Conservation (phyloP, 2,797 vertebrate genomes). For the Ispidina picta region DNA sequence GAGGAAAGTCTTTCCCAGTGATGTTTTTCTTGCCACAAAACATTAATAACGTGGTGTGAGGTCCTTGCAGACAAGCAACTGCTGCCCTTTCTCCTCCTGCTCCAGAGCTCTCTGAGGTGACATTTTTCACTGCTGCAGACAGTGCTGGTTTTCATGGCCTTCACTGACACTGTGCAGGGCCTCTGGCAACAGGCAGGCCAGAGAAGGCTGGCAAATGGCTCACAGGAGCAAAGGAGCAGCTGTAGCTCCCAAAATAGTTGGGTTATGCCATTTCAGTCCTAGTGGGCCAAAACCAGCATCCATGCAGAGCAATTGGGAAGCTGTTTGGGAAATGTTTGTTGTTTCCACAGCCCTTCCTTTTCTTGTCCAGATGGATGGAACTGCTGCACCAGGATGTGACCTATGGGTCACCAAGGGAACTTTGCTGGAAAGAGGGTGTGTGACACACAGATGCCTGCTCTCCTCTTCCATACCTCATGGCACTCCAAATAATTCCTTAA, state of each 20-base stretch:
- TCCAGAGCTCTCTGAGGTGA: background rate
- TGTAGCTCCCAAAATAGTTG: background rate
- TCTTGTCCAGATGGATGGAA: background rate
- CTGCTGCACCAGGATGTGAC: background rate
- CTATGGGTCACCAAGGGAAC: background rate
- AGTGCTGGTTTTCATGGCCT: background rate
- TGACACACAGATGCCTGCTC: background rate
- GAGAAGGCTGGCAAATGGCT: background rate
- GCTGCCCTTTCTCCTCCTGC: background rate
- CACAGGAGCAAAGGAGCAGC: background rate
- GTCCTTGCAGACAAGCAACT: background rate
- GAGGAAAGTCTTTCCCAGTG: background rate
- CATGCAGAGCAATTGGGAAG: background rate
- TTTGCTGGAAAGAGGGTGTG: background rate
- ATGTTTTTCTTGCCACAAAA: background rate
- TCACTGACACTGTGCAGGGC: background rate
- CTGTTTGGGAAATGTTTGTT: rapidly evolving
- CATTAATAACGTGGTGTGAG: background rate
- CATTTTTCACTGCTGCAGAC: background rate
- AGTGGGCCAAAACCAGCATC: background rate
- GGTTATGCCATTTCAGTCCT: background rate
- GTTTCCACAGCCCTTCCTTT: background rate
- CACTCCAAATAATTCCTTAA: background rate
- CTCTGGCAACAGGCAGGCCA: background rate
- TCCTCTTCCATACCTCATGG: background rate